These are phyloP conservation scores for Tor tambroides DNA, from an alignment of 2,113 vertebrate genomes.

Conservation along the genomic window DNA sequence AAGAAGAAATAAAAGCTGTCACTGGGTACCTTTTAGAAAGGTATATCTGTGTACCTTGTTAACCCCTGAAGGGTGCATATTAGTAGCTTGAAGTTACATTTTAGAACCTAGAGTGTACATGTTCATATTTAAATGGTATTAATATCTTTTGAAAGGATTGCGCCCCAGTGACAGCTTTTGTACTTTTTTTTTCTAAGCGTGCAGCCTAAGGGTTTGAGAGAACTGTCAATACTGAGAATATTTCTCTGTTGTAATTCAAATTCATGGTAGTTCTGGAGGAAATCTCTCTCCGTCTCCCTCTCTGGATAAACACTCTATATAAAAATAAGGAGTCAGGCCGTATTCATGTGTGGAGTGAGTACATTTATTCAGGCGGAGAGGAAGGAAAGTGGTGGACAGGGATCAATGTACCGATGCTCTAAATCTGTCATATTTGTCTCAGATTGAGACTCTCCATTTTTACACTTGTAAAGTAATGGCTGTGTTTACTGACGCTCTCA, in stretches of 20 bases:
- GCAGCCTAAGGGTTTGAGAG: neutral
- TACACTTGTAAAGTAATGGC: neutral
- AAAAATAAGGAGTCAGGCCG: neutral
- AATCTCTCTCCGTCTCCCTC: neutral
- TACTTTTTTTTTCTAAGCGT: no score
- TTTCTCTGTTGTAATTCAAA: neutral
- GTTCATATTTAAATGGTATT: no score
- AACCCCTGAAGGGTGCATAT: no score
- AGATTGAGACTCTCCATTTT: neutral
- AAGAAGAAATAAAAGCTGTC: no score
- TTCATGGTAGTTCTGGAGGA: neutral
- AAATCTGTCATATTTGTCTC: constrained; percentile 1
- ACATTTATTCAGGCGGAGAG: neutral
- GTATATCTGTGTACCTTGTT: no score
- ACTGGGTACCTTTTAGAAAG: no score
- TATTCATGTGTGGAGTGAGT: neutral
- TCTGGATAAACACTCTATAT: neutral
- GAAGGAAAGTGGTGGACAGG: neutral
- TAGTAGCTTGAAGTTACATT: no score
- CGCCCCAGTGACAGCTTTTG: no score
- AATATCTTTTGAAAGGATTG: no score
- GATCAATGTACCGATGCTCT: neutral
- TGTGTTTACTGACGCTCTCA: neutral
- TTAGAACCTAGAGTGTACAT: no score
- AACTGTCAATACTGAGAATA: neutral